Evolutionary conservation across 1,140 invertebrate species (phyloP).

Genomic region (Acyrthosiphon pisum): DNA sequence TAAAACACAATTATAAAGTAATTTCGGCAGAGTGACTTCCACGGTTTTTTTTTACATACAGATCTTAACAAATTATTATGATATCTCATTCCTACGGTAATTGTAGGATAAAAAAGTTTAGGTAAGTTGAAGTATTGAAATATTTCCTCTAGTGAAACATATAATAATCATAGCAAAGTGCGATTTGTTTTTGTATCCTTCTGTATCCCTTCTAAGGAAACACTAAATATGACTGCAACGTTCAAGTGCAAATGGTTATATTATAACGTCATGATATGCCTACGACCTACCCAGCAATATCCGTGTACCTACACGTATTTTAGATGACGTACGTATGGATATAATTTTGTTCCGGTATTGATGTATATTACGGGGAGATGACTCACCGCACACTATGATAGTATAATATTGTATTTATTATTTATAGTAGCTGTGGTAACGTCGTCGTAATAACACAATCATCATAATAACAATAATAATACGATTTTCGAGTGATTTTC

Average conservation of each 20-base stretch:
- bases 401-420: background rate
- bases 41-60: too few species aligned
- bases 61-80: too few species aligned
- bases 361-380: background rate
- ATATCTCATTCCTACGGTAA: too few species aligned
- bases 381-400: background rate
- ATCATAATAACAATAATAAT: conserved; percentile 18
- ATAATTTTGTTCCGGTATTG: background rate
- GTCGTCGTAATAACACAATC: background rate
- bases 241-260: background rate
- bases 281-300: too few species aligned
- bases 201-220: background rate
- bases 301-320: background rate
- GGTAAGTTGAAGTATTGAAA: too few species aligned
- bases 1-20: too few species aligned
- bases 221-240: background rate
- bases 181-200: too few species aligned
- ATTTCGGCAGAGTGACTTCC: too few species aligned
- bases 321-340: background rate
- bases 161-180: too few species aligned
- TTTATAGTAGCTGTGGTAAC: conserved; percentile 1
- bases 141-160: too few species aligned
- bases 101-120: too few species aligned
- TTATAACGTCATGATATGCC: too few species aligned
- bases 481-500: background rate